Evolutionary conservation across 2,888 invertebrate species (phyloP), one percentile per base, ranked within the genome.

Genomic region (Ectemnius cavifrons): DNA sequence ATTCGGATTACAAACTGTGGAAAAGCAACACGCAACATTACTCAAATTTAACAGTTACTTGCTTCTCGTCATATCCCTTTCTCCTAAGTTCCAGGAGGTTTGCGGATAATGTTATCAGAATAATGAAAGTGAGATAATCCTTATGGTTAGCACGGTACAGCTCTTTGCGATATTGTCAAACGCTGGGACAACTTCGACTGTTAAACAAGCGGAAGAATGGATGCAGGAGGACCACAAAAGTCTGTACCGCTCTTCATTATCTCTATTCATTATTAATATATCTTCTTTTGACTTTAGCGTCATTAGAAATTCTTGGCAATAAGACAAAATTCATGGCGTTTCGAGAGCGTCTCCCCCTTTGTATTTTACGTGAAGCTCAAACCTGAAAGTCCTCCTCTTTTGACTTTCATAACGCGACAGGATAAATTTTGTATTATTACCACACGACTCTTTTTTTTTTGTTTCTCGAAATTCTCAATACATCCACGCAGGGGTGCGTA

Each of bases 71-170:
- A 13, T 20, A 64, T 52, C 46, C 62, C 58, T 45, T 23, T 63
- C 52, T 45, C 52, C 37, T 56, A 49, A 57, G 14, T 27, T 13
- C 47, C 56, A 59, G 18, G 52, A 16, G 18, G 18, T 23, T n/a
- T 28, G 63, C 47, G 45, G 52, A 67, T 71, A 68, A 69, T 75
- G 20, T 45, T 16, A 66, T 82, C 73, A 76, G 69, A 82, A 84
- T 80, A 87, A 87, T 87, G 85, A 88, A 86, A 87, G 84, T 77
- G 86, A 87, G 87, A 84, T 81, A 85, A 72, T 71, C 71, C 77
- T 77, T 62, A 77, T 72, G 75, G 82, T 78, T 71, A 81, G 71
- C 66, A 80, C 80, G 84, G 81, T 80, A 88, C 83, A 75, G 82
- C 78, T 83, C 82, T 82, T 74, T 78, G 77, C 59, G 58, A 58